Conservation (phyloP, 2,797 vertebrate species). For the Dendrocincla tyrannina region DNA sequence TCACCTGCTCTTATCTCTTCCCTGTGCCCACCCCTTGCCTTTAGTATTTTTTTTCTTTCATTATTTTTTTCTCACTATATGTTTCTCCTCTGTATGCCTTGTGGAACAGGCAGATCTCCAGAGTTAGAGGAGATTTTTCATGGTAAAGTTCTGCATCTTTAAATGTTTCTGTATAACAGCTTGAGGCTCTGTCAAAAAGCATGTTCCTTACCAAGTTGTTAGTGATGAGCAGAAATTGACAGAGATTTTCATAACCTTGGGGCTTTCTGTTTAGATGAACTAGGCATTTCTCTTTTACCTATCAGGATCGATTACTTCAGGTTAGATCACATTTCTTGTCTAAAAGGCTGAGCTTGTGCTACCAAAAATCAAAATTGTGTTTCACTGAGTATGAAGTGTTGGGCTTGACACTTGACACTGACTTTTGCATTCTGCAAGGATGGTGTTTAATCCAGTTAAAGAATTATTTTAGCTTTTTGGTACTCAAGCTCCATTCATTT, state of each 20-base stretch:
- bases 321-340: not conserved
- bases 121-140: not conserved
- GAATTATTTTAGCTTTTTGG: not conserved
- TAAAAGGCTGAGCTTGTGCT: not conserved
- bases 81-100: not conserved
- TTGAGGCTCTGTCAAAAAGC: constrained; percentile 17
- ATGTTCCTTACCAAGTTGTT: not conserved
- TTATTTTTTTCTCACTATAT: not conserved
- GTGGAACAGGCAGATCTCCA: not conserved
- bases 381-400: not conserved
- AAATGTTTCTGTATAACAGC: not conserved
- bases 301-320: not conserved
- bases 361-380: not conserved
- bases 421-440: not conserved
- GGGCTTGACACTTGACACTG: not conserved
- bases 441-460: not conserved
- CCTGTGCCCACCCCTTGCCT: rapidly evolving
- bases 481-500: not conserved
- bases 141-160: not conserved
- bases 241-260: constrained; percentile 8
- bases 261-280: constrained; percentile 23
- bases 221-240: not conserved
- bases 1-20: not conserved
- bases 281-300: constrained; percentile 1
- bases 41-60: too few species aligned